Conservation (phyloP, 1,140 invertebrate species). For the Calephelis nemesis region DNA sequence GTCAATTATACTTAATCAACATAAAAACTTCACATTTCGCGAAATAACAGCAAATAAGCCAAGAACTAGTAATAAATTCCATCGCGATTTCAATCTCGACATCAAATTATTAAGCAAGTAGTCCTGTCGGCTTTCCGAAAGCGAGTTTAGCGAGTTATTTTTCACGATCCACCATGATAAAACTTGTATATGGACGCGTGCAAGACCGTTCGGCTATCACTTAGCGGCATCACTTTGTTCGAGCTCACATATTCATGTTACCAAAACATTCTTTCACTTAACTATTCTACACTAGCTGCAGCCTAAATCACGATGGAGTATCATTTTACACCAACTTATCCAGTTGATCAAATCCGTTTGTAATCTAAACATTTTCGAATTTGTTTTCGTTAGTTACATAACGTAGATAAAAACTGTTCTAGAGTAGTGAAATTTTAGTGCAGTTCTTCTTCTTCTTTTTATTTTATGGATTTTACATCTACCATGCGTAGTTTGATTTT, state of each 20-base stretch:
- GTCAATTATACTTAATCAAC: background rate
- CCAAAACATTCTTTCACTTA: conserved; percentile 17
- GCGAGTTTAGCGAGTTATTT: conserved; percentile 34
- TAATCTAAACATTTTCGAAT: background rate
- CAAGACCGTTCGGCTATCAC: conserved; percentile 37
- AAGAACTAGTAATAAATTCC: conserved; percentile 16
- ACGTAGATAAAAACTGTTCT: too few species aligned
- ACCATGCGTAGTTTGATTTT: too few species aligned
- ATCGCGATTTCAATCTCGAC: conserved; percentile 26
- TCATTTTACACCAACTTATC: conserved; percentile 10
- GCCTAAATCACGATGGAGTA: conserved; percentile 7
- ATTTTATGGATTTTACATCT: too few species aligned
- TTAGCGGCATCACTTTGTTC: conserved; percentile 42
- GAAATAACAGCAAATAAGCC: conserved; percentile 11
- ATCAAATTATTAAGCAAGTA: conserved; percentile 34
- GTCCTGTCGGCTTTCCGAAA: conserved; percentile 33
- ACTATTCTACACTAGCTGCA: conserved; percentile 15
- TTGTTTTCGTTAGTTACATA: background rate
- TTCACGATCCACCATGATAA: conserved; percentile 41
- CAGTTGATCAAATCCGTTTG: conserved; percentile 11
- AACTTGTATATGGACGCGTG: conserved; percentile 40
- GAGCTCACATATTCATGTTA: conserved; percentile 17
- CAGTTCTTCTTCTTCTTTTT: too few species aligned
- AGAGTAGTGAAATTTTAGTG: too few species aligned
- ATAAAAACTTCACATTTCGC: conserved; percentile 2